These are phyloP conservation scores for Protula sp. DNA, from an alignment of 2,888 invertebrate genomes.

Conservation along the genomic window DNA sequence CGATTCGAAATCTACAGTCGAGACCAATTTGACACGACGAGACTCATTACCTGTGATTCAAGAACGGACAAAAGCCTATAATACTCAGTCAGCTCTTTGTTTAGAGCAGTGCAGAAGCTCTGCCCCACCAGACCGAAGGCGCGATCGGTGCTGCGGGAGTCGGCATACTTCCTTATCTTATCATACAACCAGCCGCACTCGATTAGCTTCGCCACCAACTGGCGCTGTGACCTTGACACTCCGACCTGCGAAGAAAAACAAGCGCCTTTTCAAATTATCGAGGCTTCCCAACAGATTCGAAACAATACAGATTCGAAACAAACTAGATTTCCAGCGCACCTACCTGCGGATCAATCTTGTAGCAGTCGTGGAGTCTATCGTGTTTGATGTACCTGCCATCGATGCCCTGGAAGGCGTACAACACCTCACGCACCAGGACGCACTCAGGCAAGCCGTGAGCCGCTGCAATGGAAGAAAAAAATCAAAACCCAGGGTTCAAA, in stretches of 20 bases:
- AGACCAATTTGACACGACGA: no score
- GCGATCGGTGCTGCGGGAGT: slow-evolving; percentile 64
- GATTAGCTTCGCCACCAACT: slow-evolving; percentile 68
- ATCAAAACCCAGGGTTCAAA: neutral
- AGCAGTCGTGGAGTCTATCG: slow-evolving; percentile 55
- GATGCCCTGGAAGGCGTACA: slow-evolving; percentile 84
- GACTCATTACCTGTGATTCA: slow-evolving; percentile 85
- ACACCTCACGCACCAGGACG: slow-evolving; percentile 62
- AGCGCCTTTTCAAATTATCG: no score
- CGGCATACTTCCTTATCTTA: slow-evolving; percentile 73
- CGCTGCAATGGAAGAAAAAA: slow-evolving; percentile 27
- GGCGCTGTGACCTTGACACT: slow-evolving; percentile 61
- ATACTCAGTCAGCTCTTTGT: slow-evolving; percentile 79
- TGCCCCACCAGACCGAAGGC: slow-evolving; percentile 54
- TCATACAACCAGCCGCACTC: slow-evolving; percentile 84
- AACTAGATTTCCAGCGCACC: neutral
- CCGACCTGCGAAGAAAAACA: slow-evolving; percentile 41
- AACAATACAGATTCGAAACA: no score
- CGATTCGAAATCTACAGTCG: no score
- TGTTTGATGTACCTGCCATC: slow-evolving; percentile 70
- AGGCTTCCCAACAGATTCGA: no score
- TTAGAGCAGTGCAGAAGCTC: slow-evolving; percentile 77
- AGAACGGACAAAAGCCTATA: slow-evolving; percentile 81
- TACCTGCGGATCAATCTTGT: slow-evolving; percentile 42
- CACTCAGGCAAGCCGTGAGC: slow-evolving; percentile 42